These are phyloP conservation scores for Polypterus senegalus DNA, from an alignment of 2,113 vertebrate genomes.

Conservation along the genomic window DNA sequence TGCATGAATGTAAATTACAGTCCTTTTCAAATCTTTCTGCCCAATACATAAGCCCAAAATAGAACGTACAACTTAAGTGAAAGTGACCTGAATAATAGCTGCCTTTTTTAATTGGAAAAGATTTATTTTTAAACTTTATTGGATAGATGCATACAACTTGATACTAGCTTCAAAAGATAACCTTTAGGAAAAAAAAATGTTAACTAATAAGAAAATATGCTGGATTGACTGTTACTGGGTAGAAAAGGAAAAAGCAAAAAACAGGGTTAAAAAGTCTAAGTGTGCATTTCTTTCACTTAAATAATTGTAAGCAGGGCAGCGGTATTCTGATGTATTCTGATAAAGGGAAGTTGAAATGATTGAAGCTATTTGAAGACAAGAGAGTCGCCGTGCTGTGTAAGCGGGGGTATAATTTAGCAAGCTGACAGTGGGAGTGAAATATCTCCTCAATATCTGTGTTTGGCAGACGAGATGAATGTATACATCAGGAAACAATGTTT, in stretches of 20 bases:
- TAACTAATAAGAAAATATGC: too few relatives aligned
- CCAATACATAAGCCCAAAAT: not conserved
- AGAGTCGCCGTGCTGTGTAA: conserved; percentile 23
- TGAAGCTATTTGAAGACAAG: conserved; percentile 21
- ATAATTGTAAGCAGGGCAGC: conserved; percentile 18
- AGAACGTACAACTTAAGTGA: not conserved
- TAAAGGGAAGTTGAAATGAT: conserved; percentile 19
- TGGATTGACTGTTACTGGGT: too few relatives aligned
- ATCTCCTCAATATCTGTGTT: conserved; percentile 70
- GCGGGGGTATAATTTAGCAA: conserved; percentile 63
- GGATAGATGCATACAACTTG: too few relatives aligned
- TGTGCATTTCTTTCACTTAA: conserved; percentile 5
- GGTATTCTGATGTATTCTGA: conserved; percentile 18
- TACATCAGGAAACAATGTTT: conserved; percentile 68
- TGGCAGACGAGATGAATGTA: conserved; percentile 81
- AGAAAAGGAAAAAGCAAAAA: not conserved
- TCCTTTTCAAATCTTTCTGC: not conserved
- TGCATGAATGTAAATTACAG: too few relatives aligned
- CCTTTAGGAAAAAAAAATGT: too few relatives aligned
- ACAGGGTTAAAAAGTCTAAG: conserved; percentile 2
- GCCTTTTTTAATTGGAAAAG: too few relatives aligned
- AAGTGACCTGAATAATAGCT: not conserved
- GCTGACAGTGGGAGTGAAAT: conserved; percentile 71
- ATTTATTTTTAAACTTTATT: too few relatives aligned
- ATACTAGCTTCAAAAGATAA: too few relatives aligned